Base-by-base conservation (phyloP, 2,797 vertebrate genomes). In the Anableps anableps region DNA sequence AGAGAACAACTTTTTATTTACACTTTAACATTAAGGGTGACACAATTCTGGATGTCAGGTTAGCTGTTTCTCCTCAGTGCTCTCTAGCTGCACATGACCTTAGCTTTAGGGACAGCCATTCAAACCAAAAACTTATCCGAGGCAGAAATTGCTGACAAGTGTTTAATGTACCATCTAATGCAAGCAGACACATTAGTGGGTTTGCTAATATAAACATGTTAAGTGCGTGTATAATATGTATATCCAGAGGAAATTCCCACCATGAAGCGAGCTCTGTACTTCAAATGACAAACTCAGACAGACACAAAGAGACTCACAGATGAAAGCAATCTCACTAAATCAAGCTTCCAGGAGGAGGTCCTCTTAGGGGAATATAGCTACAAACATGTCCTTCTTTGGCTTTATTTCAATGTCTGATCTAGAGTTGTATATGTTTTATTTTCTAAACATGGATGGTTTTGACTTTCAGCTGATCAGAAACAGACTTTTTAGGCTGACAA, bases 381-480 rank as follows among this genome's bases (percentile, higher is more conserved):
- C 48, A 85, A 89, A 86, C 83, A 87, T 83, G 62, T 76, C 90
- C 85, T 88, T 90, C 79, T 92, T 87, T 82, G 88, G 86, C 58
- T 88, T 55, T 55, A 76, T 80, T 87, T 81, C 72, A 36, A 48
- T 78, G 60, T 87, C 79, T 92, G 74, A 74, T 86, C 73, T 80
- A 51, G 74, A 90, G 82, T 74, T 87, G 89, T 92, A 81, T 90
- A 89, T 77, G 50, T 83, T 92, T 88, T 78, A 80, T 74, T 83
- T 81, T 45, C 89, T 89, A 92, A 92, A 92, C 89, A 90, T 62
- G 79, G 51, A 82, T 74, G 51, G 84, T 86, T 93, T 89, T 85
- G 83, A 86, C 87, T 87, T 91, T 83, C 78, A 86, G 77, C 77
- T 90, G 87, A 92, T 87, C 74, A 88, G 78, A 88, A 92, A 88